A percentile compares a stretch with the other conserved stretches of the same genome.
phyloP scores from a whole-genome alignment of 2,888 invertebrate genomes.

The Athalia cordata region DNA sequence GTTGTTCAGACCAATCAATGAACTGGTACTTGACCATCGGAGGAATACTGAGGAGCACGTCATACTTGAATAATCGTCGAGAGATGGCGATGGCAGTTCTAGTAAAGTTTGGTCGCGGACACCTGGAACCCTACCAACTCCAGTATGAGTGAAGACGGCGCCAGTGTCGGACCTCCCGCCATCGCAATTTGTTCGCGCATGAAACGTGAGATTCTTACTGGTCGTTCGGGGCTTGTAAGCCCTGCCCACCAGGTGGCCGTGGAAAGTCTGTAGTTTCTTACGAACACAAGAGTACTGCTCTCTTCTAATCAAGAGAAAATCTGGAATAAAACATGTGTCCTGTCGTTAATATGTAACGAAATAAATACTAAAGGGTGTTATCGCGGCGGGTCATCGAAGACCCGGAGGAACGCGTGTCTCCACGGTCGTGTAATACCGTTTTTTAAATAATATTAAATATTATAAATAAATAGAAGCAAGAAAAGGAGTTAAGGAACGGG shows the following conservation, averaged over 20 bases:
- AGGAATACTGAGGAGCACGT: not conserved
- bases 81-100: slow-evolving; percentile 12
- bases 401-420: slow-evolving; percentile 52
- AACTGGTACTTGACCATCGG: not conserved
- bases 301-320: slow-evolving; percentile 66
- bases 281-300: slow-evolving; percentile 66
- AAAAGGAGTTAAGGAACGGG: not conserved
- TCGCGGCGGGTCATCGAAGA: slow-evolving; percentile 56
- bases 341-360: slow-evolving; percentile 67
- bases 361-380: slow-evolving; percentile 59
- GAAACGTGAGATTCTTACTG: slow-evolving; percentile 34
- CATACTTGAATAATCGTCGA: not conserved
- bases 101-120: not conserved
- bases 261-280: slow-evolving; percentile 70
- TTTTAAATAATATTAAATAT: not conserved
- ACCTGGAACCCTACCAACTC: slow-evolving; percentile 7
- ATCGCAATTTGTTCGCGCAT: slow-evolving; percentile 29
- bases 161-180: slow-evolving; percentile 41
- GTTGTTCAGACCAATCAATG: not conserved
- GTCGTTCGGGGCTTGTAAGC: slow-evolving; percentile 55
- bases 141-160: slow-evolving; percentile 18
- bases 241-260: slow-evolving; percentile 70
- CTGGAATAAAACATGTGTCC: slow-evolving; percentile 63
- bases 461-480: not conserved
- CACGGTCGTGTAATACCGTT: slow-evolving; percentile 7